phyloP scores from a whole-genome alignment of 2,113 vertebrate genomes.

The Corythornis madagascariensis region DNA sequence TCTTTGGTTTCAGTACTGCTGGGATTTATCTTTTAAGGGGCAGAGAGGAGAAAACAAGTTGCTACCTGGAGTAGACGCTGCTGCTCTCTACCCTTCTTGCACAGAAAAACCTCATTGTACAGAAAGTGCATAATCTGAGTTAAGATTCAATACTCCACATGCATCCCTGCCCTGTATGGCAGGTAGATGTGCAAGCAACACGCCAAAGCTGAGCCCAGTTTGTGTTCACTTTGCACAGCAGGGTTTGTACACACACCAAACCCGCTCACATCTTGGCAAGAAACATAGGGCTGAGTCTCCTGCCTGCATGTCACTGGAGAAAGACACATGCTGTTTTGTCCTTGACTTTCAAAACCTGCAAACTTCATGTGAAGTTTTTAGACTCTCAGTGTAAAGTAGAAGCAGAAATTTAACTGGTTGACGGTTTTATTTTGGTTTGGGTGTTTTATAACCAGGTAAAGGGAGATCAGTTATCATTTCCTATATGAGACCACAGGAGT shows the following conservation, averaged over 20 bases:
- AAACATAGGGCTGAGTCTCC: neutral
- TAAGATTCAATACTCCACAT: neutral
- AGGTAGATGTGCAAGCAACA: neutral
- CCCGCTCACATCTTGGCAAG: neutral
- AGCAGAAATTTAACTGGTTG: neutral
- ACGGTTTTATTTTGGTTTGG: neutral
- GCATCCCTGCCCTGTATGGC: neutral
- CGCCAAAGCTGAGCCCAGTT: neutral
- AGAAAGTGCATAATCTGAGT: neutral
- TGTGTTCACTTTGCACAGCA: neutral
- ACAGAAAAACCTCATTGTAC: neutral
- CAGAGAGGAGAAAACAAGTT: neutral
- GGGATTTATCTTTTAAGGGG: neutral
- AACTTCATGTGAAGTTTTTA: neutral
- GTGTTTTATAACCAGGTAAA: neutral
- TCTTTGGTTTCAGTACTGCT: neutral
- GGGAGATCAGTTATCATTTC: neutral
- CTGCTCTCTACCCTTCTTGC: neutral
- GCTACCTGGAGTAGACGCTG: fast-evolving
- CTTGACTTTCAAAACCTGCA: neutral
- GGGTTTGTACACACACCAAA: neutral
- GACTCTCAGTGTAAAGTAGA: neutral
- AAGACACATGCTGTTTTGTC: neutral
- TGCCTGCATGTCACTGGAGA: neutral
- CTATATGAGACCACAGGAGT: neutral